Percentiles rank a stretch among this genome's conserved stretches.
Evolutionary conservation across 2,113 vertebrate genomes (phyloP).

Genomic region (Leucopternis melanops): DNA sequence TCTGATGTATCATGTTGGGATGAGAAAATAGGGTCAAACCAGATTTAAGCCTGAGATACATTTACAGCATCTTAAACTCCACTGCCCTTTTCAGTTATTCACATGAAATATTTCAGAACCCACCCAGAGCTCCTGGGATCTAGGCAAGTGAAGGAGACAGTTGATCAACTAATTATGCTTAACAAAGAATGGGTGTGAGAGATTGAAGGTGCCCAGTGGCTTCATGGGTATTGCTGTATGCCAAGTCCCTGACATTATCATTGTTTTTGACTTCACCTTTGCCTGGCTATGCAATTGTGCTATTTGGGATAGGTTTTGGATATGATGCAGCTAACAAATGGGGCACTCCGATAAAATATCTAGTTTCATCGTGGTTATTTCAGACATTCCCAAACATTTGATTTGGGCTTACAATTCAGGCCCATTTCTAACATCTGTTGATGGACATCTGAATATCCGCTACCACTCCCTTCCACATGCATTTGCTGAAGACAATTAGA

Average conservation of each 20-base stretch:
- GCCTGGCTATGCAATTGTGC: neutral
- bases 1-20: neutral
- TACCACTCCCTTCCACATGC: rapidly evolving
- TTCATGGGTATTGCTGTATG: neutral
- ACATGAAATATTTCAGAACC: neutral
- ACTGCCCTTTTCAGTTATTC: neutral
- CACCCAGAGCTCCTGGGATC: neutral
- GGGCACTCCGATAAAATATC: neutral
- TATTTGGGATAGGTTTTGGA: neutral
- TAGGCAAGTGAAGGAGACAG: neutral
- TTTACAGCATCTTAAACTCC: neutral
- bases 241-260: neutral
- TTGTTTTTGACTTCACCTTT: neutral
- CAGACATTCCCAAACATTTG: neutral
- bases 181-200: neutral
- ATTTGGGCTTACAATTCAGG: neutral
- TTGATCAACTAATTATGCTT: neutral
- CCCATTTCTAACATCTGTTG: neutral
- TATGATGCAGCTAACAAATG: neutral
- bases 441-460: neutral
- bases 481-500: neutral
- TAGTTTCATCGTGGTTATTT: neutral
- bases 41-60: neutral
- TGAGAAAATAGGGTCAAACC: neutral
- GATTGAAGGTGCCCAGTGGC: neutral